phyloP scores from a whole-genome alignment of 2,113 vertebrate species.

The Arenaria interpres region DNA sequence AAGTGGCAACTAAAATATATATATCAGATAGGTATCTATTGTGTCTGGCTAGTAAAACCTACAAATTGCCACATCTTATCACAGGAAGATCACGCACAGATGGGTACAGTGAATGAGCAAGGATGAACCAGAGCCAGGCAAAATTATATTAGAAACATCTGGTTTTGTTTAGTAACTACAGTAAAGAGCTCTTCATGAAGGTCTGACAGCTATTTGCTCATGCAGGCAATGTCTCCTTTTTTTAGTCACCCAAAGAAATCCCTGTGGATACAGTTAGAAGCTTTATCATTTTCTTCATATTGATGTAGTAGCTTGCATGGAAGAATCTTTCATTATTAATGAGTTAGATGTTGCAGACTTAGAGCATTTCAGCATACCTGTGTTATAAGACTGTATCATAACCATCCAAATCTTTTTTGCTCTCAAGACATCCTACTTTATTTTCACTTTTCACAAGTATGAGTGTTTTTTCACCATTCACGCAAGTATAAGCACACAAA shows the following conservation, averaged over 20 bases:
- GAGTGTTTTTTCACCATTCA: not conserved
- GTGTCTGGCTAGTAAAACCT: not conserved
- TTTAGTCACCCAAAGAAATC: not conserved
- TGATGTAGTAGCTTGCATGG: not conserved
- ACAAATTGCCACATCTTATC: not conserved
- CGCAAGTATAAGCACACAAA: not conserved
- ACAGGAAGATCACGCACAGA: not conserved
- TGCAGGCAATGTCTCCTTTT: not conserved
- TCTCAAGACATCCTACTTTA: not conserved
- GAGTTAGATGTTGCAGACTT: not conserved
- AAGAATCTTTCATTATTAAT: not conserved
- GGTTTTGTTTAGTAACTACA: not conserved
- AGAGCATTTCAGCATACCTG: not conserved
- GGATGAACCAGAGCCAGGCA: not conserved
- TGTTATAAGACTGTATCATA: not conserved
- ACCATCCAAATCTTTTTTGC: not conserved
- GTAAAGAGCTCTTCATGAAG: not conserved
- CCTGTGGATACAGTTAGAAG: not conserved
- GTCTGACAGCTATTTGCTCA: not conserved
- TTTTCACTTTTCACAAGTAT: not conserved
- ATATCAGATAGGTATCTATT: not conserved
- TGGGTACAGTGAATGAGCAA: not conserved
- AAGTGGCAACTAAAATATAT: not conserved
- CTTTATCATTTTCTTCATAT: not conserved
- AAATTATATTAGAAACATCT: not conserved